Base-by-base conservation (phyloP, 2,888 invertebrate species). In the Drosophila monieri region DNA sequence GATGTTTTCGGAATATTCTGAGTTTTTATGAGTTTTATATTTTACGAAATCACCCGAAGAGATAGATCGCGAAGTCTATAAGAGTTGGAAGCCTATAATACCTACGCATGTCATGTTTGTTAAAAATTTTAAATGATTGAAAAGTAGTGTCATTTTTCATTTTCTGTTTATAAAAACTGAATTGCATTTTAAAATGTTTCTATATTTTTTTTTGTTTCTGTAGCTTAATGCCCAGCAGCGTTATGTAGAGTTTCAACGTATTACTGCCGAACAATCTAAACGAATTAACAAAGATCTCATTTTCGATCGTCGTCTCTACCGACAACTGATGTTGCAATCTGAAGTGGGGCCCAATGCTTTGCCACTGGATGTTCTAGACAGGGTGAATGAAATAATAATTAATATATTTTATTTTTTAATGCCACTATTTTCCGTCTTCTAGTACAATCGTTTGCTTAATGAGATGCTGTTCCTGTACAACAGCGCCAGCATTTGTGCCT, bases 391-490 rank as follows among this genome's bases (percentile, higher is more conserved):
- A 18, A 41, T 15, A 18, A 4, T 1, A 2, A 18, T 41, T 3
- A 41, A 25, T 41, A 1, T 6, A 39, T 35, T 23, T 2, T 9
- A 3, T 6, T 1, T 6, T 12, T 41, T 0, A n/a, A 5, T 2
- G 4, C 18, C n/a, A 25, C 2, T 18, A 18, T 18, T 41, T 8
- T 39, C 8, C n/a, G 6, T n/a, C 4, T 0, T 93, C 0, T 92
- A 32, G 97, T 97, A 97, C 91, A 97, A 97, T 91, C 94, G 96
- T 48, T 92, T 97, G 39, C 95, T 97, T 78, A 97, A 97, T 88
- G 96, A 97, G 89, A 97, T 97, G 97, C 92, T 97, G 14, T 95
- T 96, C 0, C 95, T 97, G 0, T 97, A 97, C 92, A 97, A 97
- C 89, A 94, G 94, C 0, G 97, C 97, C 0, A 95, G 96, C 57